Evolutionary conservation across 1,140 invertebrate species (phyloP).

Genomic region (Myzus persicae): DNA sequence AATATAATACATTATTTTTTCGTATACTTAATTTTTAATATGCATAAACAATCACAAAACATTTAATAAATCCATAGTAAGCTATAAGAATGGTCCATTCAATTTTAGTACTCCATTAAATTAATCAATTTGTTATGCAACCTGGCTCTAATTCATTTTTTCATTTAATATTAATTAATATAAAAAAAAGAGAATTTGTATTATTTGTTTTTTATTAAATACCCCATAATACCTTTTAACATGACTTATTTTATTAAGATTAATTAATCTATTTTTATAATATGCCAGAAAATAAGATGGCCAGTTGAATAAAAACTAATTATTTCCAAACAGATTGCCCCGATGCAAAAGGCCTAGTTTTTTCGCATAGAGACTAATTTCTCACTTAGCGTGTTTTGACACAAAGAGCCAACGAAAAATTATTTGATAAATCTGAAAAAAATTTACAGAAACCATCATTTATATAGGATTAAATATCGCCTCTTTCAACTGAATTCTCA

Average conservation of each 20-base stretch:
- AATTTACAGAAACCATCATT: not conserved
- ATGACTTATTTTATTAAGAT: not conserved
- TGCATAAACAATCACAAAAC: not conserved
- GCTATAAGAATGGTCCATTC: not conserved
- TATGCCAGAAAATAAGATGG: not conserved
- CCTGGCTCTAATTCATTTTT: not conserved
- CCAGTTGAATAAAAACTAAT: not conserved
- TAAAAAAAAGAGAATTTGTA: not conserved
- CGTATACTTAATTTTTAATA: not conserved
- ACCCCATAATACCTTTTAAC: not conserved
- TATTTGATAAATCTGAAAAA: not conserved
- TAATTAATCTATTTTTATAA: not conserved
- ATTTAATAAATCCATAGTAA: not conserved
- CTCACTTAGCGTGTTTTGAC: not conserved
- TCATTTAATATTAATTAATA: not conserved
- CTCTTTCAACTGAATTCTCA: not conserved
- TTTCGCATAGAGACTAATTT: not conserved
- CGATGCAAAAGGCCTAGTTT: accelerated
- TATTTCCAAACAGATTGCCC: not conserved
- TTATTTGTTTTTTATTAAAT: not conserved
- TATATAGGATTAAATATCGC: not conserved
- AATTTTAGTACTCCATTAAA: not conserved
- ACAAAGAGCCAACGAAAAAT: not conserved
- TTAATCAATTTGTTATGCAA: not conserved
- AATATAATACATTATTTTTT: not conserved